Conservation (phyloP, 2,797 vertebrate genomes). For the Gallirallus australis region DNA sequence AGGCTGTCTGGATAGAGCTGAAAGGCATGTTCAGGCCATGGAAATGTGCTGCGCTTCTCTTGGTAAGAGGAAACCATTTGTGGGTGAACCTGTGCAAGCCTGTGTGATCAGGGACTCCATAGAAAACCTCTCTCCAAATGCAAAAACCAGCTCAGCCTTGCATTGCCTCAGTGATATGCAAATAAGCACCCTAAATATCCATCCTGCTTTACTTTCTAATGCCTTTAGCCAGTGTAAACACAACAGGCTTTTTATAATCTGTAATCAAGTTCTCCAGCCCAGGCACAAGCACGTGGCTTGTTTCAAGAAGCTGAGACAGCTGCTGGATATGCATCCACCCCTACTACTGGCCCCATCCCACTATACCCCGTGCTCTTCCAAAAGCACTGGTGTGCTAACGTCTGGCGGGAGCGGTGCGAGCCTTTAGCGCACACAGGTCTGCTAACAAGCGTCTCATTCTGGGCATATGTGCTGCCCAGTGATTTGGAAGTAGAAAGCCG, state of each 20-base stretch:
- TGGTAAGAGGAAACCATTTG: not conserved
- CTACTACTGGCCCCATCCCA: not conserved
- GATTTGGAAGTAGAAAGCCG: slow-evolving; percentile 35
- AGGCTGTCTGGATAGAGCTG: slow-evolving; percentile 43
- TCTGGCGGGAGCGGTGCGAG: not conserved
- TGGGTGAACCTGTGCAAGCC: slow-evolving; percentile 22
- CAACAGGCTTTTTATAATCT: slow-evolving; percentile 43
- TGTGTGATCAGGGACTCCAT: slow-evolving; percentile 26
- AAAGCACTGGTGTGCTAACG: not conserved
- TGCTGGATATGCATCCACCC: not conserved
- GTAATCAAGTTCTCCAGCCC: slow-evolving; percentile 7
- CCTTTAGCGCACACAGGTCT: not conserved
- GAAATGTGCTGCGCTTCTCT: slow-evolving; percentile 13
- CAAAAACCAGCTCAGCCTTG: slow-evolving; percentile 47
- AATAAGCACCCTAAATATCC: slow-evolving; percentile 63
- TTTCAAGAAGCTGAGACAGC: not conserved
- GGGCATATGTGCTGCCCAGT: slow-evolving; percentile 9
- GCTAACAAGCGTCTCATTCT: not conserved
- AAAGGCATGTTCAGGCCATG: slow-evolving; percentile 15
- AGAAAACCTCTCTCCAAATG: slow-evolving; percentile 40
- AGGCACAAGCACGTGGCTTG: not conserved
- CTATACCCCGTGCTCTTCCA: not conserved
- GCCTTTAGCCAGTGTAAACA: slow-evolving; percentile 51
- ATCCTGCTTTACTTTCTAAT: slow-evolving; percentile 60
- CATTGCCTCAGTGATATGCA: slow-evolving; percentile 50